Conservation (phyloP, 2,888 invertebrate genomes). For the Acleris literana region DNA sequence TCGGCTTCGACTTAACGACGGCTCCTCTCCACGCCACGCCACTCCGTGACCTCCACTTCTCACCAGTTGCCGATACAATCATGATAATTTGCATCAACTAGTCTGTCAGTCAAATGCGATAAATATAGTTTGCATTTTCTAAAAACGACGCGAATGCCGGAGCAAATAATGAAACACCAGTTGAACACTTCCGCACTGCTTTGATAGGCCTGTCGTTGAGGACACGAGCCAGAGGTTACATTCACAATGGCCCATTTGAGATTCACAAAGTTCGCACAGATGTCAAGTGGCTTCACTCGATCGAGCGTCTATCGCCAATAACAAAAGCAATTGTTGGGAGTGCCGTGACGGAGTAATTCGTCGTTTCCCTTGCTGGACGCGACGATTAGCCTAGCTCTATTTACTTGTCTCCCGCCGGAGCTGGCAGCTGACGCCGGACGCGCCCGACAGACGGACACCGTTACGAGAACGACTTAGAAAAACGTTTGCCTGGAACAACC, state of each 20-base stretch:
- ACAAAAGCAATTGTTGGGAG: conserved; percentile 77
- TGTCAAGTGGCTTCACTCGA: conserved; percentile 56
- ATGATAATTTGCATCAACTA: conserved; percentile 59
- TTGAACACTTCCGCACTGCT: conserved; percentile 12
- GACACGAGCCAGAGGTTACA: conserved; percentile 22
- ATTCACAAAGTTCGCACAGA: conserved; percentile 50
- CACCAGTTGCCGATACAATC: conserved; percentile 47
- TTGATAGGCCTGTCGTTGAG: conserved; percentile 26
- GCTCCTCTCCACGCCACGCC: conserved; percentile 61
- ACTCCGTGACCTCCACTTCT: conserved; percentile 48
- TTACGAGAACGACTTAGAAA: conserved; percentile 81
- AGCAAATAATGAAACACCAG: conserved; percentile 13
- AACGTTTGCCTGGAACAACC: conserved; percentile 74
- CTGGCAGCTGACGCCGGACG: conserved; percentile 80
- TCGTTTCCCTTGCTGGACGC: conserved; percentile 77
- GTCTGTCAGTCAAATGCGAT: conserved; percentile 55
- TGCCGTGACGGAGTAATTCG: conserved; percentile 79
- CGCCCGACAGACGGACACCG: conserved; percentile 77
- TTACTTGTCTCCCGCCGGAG: conserved; percentile 79
- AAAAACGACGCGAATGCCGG: conserved; percentile 11
- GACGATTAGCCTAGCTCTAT: conserved; percentile 81
- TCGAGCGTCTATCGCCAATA: conserved; percentile 62
- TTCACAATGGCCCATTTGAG: conserved; percentile 19
- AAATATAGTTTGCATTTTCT: conserved; percentile 44
- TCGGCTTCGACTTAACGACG: conserved; percentile 57